Evolutionary conservation across 2,888 invertebrate genomes (phyloP).

Genomic region (Cosmorhoe ocellata): DNA sequence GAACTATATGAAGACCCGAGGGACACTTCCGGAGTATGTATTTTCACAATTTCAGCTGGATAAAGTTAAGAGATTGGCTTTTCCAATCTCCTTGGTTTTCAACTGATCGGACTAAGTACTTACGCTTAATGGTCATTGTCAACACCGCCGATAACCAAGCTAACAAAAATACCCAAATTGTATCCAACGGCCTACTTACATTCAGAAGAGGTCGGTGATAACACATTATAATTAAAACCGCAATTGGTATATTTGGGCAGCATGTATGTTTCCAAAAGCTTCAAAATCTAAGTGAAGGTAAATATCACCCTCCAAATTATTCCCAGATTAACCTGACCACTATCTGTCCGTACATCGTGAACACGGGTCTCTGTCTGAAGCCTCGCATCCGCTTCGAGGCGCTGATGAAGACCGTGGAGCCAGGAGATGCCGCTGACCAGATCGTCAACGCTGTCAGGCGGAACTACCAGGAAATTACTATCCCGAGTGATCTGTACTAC

Average conservation of each 20-base stretch:
- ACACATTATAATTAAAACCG: too few relatives aligned
- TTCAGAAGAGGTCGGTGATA: too few relatives aligned
- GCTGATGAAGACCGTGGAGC: conserved; percentile 83
- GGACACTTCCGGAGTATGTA: conserved; percentile 57
- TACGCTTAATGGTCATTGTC: too few relatives aligned
- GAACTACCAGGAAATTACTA: conserved; percentile 80
- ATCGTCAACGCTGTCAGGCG: conserved; percentile 86
- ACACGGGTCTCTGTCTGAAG: conserved; percentile 90
- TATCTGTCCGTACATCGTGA: conserved; percentile 93
- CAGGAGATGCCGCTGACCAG: conserved; percentile 83
- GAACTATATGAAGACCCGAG: conserved; percentile 85
- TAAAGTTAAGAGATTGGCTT: too few relatives aligned
- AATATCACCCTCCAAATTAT: background rate
- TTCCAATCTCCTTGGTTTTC: too few relatives aligned
- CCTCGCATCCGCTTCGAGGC: conserved; percentile 85
- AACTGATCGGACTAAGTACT: too few relatives aligned
- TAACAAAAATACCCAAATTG: too few relatives aligned
- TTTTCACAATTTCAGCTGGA: background rate
- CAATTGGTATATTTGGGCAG: too few relatives aligned
- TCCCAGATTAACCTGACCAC: conserved; percentile 88
- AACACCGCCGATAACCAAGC: too few relatives aligned
- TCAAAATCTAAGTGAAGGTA: too few relatives aligned
- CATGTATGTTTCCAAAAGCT: too few relatives aligned
- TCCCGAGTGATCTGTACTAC: conserved; percentile 82
- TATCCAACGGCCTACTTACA: too few relatives aligned